Percentiles rank a stretch among this genome's conserved stretches.
Evolutionary conservation across 2,113 vertebrate species (phyloP).

Genomic region (Pyrgilauda ruficollis): DNA sequence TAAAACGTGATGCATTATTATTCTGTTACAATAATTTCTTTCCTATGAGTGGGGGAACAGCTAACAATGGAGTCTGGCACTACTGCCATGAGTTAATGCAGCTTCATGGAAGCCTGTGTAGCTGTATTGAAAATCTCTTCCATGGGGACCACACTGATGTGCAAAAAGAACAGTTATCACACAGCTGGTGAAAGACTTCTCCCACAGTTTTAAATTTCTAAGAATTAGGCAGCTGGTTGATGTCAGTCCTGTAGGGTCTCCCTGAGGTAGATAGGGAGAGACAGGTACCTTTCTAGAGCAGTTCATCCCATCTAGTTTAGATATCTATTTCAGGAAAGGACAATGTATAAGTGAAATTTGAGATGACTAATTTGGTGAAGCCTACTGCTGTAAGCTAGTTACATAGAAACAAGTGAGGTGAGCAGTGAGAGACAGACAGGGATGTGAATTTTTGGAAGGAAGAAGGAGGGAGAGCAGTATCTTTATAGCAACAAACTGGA

Average conservation of each 20-base stretch:
- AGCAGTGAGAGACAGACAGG: background rate
- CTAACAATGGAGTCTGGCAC: background rate
- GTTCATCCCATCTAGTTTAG: background rate
- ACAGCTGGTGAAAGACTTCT: background rate
- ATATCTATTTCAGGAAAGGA: background rate
- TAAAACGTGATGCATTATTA: background rate
- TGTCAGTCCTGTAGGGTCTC: background rate
- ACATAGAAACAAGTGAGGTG: background rate
- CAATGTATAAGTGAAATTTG: background rate
- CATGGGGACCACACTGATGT: background rate
- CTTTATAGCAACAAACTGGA: background rate
- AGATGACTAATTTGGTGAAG: background rate
- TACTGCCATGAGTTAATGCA: fast-evolving
- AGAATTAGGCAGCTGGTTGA: background rate
- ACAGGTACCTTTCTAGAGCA: background rate
- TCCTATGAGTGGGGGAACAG: background rate
- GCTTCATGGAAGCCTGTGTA: background rate
- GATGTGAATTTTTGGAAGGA: background rate
- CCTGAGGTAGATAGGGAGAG: background rate
- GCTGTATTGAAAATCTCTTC: background rate
- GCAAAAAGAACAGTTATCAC: background rate
- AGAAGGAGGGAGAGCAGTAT: background rate
- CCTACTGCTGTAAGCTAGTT: background rate
- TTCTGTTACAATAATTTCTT: background rate
- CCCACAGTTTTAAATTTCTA: background rate